Base-by-base conservation (phyloP, 2,888 invertebrate species). In the Drosophila suboccidentalis region DNA sequence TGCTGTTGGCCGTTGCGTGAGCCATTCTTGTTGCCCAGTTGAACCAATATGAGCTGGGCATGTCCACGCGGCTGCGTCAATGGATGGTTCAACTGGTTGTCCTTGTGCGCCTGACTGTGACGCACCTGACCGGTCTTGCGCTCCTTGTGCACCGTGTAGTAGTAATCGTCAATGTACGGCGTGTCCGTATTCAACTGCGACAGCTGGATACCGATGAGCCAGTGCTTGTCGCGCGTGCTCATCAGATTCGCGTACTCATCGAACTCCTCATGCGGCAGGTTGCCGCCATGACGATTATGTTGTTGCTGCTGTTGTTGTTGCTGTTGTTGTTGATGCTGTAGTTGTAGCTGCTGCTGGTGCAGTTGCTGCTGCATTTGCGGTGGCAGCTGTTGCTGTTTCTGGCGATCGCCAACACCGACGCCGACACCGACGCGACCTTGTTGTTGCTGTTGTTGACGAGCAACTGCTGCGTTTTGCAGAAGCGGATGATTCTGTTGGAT, bases 91-190 rank as follows among this genome's bases (percentile, higher is more conserved):
- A 95, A 93, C 72, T 95, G 95, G 81, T 95, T 95, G 26, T 94
- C 94, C 77, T 95, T 95, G 82, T 94, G 95, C 0, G 95, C 94
- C 80, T 94, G 94, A 61, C 94, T 94, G 5, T 94, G 91, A 2
- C 91, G 90, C 19, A 94, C 93, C 67, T 94, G 94, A 50, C 95
- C 95, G 69, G 94, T 94, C 75, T 95, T 95, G 36, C 95, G 93
- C 78, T 96, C 95, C 91, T 94, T 94, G 90, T 95, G 95, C 86
- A 97, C 98, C 44, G 97, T 97, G 90, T 97, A 99, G 91, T 99
- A 99, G 92, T 97, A 99, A 93, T 99, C 99, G 91, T 99, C 98
- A 84, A 98, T 95, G 92, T 98, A 98, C 0, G 99, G 99, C 69
- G 98, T 98, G 57, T 97, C 98, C 0, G 98, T 97, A 90, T 98